Evolutionary conservation across 2,888 invertebrate genomes (phyloP).

Genomic region (Apamea monoglypha): DNA sequence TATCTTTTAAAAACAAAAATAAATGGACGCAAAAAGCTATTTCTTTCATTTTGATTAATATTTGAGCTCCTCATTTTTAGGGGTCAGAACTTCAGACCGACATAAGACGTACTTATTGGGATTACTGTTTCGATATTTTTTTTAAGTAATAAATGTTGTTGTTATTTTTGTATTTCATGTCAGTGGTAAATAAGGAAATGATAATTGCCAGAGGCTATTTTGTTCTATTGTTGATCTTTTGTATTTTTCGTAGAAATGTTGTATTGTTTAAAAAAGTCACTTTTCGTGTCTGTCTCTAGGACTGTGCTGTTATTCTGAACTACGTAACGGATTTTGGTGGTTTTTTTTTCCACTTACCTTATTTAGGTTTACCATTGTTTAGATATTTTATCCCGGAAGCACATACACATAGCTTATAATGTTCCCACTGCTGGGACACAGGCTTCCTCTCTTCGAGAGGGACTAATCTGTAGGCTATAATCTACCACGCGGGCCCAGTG

Average conservation of each 20-base stretch:
- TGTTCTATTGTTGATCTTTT: not conserved
- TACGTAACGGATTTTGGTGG: too few species aligned
- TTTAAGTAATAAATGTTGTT: not conserved
- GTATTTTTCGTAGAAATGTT: not conserved
- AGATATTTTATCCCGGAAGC: too few species aligned
- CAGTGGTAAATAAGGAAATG: not conserved
- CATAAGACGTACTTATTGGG: not conserved
- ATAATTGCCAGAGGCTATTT: not conserved
- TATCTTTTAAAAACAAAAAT: slow-evolving; percentile 17
- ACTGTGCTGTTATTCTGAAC: too few species aligned
- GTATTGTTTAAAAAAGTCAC: not conserved
- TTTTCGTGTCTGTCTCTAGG: too few species aligned
- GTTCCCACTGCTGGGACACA: not conserved
- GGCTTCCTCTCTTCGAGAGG: not conserved
- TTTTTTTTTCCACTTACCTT: too few species aligned
- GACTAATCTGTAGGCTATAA: too few species aligned
- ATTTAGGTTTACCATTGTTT: too few species aligned
- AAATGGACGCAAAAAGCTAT: not conserved
- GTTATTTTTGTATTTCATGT: slow-evolving; percentile 5
- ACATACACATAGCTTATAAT: not conserved
- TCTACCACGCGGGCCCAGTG: too few species aligned
- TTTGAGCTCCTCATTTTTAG: slow-evolving; percentile 29
- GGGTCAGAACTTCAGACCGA: not conserved
- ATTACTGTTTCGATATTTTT: slow-evolving; percentile 1
- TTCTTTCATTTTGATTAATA: slow-evolving; percentile 13